phyloP scores from a whole-genome alignment of 2,797 vertebrate genomes.

The Myotis planiceps region DNA sequence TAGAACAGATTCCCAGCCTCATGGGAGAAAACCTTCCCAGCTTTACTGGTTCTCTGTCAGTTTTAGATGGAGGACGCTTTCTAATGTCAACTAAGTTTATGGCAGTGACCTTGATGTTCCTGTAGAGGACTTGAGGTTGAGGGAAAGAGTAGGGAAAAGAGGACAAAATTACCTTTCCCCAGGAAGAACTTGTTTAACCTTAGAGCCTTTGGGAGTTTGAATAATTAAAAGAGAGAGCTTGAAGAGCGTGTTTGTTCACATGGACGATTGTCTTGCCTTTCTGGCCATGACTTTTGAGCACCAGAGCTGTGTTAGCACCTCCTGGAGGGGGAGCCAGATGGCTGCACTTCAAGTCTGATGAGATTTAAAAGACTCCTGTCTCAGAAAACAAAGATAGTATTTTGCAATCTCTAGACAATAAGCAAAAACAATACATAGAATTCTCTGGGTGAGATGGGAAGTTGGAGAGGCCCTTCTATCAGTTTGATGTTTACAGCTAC shows the following conservation, averaged over 20 bases:
- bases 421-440: background rate
- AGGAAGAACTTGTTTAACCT: background rate
- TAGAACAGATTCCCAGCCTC: background rate
- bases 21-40: constrained; percentile 2
- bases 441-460: background rate
- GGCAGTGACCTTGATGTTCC: background rate
- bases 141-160: background rate
- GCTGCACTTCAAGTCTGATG: constrained; percentile 26
- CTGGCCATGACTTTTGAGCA: background rate
- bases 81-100: background rate
- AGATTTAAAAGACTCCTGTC: background rate
- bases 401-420: background rate
- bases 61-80: constrained; percentile 16
- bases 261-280: background rate
- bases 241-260: background rate
- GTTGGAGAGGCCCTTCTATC: background rate
- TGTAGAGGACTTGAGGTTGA: background rate
- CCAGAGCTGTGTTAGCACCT: background rate
- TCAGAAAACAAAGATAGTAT: background rate
- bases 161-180: background rate
- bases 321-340: background rate
- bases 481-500: background rate
- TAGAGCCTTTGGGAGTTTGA: background rate
- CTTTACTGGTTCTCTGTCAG: constrained; percentile 7
- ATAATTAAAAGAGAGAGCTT: background rate